A percentile compares a stretch with the other conserved stretches of the same genome.
Evolutionary conservation across 2,113 vertebrate genomes (phyloP).

Genomic region (Erinaceus europaeus): DNA sequence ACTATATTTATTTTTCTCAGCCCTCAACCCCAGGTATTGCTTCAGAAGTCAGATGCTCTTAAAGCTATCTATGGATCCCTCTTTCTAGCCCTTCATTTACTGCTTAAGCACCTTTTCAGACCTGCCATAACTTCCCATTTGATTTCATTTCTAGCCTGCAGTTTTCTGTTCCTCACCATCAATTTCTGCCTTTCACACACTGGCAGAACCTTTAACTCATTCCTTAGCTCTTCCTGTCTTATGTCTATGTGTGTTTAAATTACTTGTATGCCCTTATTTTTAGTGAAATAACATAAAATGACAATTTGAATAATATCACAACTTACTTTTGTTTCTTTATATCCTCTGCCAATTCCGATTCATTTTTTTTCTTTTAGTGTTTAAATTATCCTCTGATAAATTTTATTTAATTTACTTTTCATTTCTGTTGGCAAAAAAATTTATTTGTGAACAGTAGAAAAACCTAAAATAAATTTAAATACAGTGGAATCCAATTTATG

Average conservation of each 20-base stretch:
- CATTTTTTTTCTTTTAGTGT: too few relatives aligned
- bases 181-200: slow-evolving; percentile 7
- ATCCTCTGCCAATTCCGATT: too few relatives aligned
- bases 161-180: slow-evolving; percentile 31
- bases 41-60: not conserved
- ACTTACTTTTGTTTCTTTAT: too few relatives aligned
- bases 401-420: too few relatives aligned
- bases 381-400: too few relatives aligned
- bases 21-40: not conserved
- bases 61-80: not conserved
- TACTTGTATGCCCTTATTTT: not conserved
- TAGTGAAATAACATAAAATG: slow-evolving; percentile 25
- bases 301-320: too few relatives aligned
- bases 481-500: too few relatives aligned
- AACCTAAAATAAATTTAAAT: too few relatives aligned
- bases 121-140: slow-evolving; percentile 14
- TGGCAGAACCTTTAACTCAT: not conserved
- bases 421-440: too few relatives aligned
- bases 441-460: too few relatives aligned
- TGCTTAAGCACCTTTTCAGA: not conserved
- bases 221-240: not conserved
- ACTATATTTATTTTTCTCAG: not conserved
- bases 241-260: not conserved
- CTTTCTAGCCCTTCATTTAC: not conserved
- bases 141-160: slow-evolving; percentile 44